These are phyloP conservation scores for Harpagoxenus sublaevis DNA, from an alignment of 2,888 invertebrate species.

Conservation along the genomic window DNA sequence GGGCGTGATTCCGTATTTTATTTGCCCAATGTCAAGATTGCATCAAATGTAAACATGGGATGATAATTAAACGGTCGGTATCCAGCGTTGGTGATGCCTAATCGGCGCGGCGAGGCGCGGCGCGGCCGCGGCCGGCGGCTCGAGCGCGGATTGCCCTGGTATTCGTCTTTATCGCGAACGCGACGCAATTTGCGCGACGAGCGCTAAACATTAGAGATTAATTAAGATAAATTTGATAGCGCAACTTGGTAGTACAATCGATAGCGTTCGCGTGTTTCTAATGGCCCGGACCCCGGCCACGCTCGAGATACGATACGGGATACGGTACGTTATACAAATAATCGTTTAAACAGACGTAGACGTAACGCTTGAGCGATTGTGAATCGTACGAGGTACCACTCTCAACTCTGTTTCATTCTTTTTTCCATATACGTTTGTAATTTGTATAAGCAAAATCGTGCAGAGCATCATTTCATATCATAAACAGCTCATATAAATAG, in stretches of 20 bases:
- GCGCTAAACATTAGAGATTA: conserved; percentile 11
- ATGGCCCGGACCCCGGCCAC: background rate
- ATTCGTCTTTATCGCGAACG: conserved; percentile 18
- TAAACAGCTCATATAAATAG: background rate
- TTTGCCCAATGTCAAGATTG: conserved; percentile 20
- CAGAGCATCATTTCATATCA: background rate
- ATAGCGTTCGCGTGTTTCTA: conserved; percentile 15
- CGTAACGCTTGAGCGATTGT: background rate
- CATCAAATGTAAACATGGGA: conserved; percentile 40
- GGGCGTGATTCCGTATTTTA: conserved; percentile 5
- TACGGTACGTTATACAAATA: background rate
- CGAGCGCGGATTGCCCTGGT: background rate
- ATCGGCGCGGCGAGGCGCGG: too few species aligned
- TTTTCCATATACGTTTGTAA: background rate
- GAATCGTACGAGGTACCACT: background rate
- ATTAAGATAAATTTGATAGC: conserved; percentile 36
- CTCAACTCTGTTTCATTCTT: background rate
- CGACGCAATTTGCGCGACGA: conserved; percentile 11
- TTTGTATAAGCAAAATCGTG: conserved; percentile 5
- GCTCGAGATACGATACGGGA: background rate
- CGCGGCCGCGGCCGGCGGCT: background rate
- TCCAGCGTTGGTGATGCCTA: background rate
- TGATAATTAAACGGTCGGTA: conserved; percentile 36
- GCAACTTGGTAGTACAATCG: conserved; percentile 6
- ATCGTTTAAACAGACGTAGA: background rate